These are phyloP conservation scores for Clostera curtula DNA, from an alignment of 2,888 invertebrate species.

Conservation along the genomic window DNA sequence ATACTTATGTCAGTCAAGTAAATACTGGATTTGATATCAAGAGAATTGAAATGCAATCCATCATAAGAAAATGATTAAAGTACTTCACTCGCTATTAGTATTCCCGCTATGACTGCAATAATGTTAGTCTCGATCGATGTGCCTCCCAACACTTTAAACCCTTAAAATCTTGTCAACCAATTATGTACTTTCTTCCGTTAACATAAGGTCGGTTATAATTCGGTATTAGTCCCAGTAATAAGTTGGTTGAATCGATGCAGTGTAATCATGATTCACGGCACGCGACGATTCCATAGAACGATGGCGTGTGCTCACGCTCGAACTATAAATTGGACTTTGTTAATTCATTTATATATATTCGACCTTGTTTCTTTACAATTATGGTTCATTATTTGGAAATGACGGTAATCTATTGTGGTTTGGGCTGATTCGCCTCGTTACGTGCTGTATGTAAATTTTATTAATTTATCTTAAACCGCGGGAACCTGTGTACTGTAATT, in stretches of 20 bases:
- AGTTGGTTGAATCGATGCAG: not conserved
- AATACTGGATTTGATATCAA: too few species aligned
- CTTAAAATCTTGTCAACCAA: not conserved
- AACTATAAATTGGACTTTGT: conserved; percentile 4
- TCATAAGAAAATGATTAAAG: not conserved
- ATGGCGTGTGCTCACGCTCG: conserved; percentile 12
- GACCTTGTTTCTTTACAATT: too few species aligned
- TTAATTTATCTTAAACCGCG: too few species aligned
- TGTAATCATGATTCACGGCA: conserved; percentile 1
- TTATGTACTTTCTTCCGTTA: not conserved
- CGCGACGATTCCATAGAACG: not conserved
- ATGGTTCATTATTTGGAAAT: too few species aligned
- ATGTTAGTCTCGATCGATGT: not conserved
- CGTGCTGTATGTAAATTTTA: too few species aligned
- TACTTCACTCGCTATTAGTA: not conserved
- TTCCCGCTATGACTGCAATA: not conserved
- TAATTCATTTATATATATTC: too few species aligned
- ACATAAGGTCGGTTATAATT: not conserved
- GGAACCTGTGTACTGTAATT: too few species aligned
- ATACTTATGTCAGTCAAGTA: too few species aligned
- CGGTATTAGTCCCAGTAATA: not conserved
- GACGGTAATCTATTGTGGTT: too few species aligned
- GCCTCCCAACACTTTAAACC: not conserved
- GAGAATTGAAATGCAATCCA: too few species aligned
- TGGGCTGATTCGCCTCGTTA: too few species aligned